Evolutionary conservation across 2,797 vertebrate genomes (phyloP).

Genomic region (Squalus acanthias): DNA sequence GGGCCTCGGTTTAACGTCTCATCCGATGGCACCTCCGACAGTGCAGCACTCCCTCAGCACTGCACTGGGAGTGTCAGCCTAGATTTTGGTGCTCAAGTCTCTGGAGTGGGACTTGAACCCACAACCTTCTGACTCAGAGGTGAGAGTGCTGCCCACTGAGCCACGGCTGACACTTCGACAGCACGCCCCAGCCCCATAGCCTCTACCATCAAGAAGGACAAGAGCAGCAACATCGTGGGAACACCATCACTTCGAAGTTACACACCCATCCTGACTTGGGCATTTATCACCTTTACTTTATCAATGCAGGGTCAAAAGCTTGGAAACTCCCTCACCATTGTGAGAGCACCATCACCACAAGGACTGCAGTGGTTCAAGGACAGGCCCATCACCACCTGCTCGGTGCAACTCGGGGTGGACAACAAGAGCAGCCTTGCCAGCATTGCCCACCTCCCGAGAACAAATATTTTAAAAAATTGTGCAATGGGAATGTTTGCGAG

Average conservation of each 20-base stretch:
- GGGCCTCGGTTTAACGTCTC: too few relatives aligned
- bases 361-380: background rate
- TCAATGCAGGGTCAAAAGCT: background rate
- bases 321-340: background rate
- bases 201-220: background rate
- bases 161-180: background rate
- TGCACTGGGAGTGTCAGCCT: background rate
- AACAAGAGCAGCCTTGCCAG: background rate
- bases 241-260: background rate
- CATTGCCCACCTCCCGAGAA: background rate
- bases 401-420: too few relatives aligned
- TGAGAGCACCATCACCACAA: too few relatives aligned
- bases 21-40: background rate
- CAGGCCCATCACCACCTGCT: background rate
- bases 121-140: background rate
- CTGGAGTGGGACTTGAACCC: too few relatives aligned
- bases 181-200: too few relatives aligned
- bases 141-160: background rate
- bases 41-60: background rate
- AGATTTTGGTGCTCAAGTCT: background rate
- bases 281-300: background rate
- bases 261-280: background rate
- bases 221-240: background rate
- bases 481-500: background rate
- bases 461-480: background rate